Conservation (phyloP, 2,888 invertebrate species). For the Bugulina stolonifera region DNA sequence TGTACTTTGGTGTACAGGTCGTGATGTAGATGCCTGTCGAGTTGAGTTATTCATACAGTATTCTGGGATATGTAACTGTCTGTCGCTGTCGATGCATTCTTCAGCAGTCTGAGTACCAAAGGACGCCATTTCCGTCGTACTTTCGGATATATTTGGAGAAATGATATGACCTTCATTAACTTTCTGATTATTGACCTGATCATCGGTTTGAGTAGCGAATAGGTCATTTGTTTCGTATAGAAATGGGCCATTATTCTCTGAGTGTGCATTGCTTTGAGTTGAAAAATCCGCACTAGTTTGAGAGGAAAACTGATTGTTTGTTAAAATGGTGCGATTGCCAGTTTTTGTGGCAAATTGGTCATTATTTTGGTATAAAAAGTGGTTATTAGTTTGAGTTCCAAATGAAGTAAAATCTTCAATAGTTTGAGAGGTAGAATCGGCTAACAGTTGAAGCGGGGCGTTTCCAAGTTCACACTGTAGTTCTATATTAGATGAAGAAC, state of each 20-base stretch:
- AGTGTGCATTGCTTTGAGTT: not conserved
- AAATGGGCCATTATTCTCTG: not conserved
- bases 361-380: not conserved
- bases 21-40: not conserved
- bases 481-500: not conserved
- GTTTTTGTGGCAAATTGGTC: not conserved
- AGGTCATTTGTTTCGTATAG: not conserved
- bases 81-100: not conserved
- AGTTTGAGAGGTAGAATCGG: not conserved
- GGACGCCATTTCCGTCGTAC: not conserved
- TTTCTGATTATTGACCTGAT: not conserved
- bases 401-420: not conserved
- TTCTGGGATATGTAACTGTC: not conserved
- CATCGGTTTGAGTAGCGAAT: not conserved
- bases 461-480: conserved; percentile 19
- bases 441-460: not conserved
- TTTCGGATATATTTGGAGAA: too few species aligned
- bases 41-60: not conserved
- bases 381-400: conserved; percentile 7
- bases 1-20: not conserved
- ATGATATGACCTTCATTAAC: not conserved
- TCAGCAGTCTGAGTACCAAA: conserved; percentile 14
- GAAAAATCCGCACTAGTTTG: not conserved
- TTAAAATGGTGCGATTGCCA: not conserved
- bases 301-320: not conserved